Evolutionary conservation across 1,140 invertebrate species (phyloP).

Genomic region (silkworm (Bombyx mori)): DNA sequence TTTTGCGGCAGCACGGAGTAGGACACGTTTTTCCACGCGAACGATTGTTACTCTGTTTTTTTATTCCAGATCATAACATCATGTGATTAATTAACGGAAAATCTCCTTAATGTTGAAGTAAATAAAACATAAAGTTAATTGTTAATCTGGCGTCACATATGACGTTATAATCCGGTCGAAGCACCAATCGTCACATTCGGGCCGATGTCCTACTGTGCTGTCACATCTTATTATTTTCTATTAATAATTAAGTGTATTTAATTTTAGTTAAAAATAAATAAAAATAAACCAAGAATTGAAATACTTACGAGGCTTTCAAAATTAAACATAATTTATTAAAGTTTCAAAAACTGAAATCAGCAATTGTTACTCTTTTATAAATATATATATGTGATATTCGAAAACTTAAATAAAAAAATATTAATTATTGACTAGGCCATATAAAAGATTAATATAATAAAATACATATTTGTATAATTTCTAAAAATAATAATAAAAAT

Average conservation of each 20-base stretch:
- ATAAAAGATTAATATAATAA: too few relatives aligned
- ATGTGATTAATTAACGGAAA: too few relatives aligned
- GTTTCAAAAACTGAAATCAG: too few relatives aligned
- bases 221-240: conserved; percentile 44
- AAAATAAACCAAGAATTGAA: conserved; percentile 4
- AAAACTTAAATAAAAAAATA: background rate
- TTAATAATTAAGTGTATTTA: conserved; percentile 9
- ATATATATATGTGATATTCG: background rate
- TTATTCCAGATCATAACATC: too few relatives aligned
- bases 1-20: conserved; percentile 58
- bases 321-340: too few relatives aligned
- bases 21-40: conserved; percentile 36
- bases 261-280: conserved; percentile 11
- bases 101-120: too few relatives aligned
- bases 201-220: conserved; percentile 58
- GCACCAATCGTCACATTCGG: conserved; percentile 56
- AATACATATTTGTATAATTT: too few relatives aligned
- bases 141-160: conserved; percentile 1
- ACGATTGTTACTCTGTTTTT: conserved; percentile 47
- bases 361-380: too few relatives aligned
- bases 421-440: background rate
- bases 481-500: background rate
- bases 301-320: too few relatives aligned
- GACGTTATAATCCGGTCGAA: conserved; percentile 14
- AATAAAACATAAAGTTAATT: too few relatives aligned